Conservation (phyloP, 2,113 vertebrate species). For the Ancistrus triradiatus region DNA sequence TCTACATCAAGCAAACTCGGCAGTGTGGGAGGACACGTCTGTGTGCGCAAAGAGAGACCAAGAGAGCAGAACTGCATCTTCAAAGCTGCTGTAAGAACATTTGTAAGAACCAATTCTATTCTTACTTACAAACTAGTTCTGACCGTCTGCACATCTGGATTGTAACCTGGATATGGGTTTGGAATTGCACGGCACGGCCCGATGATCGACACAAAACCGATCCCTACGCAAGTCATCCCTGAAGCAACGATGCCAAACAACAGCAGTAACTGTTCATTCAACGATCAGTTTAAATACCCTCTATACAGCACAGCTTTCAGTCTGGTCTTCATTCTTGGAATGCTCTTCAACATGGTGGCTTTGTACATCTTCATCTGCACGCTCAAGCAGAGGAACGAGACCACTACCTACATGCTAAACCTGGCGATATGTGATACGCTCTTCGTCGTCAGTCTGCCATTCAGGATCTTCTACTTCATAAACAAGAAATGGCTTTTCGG, state of each 20-base stretch:
- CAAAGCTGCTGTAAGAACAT: constrained; percentile 4
- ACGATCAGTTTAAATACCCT: constrained; percentile 80
- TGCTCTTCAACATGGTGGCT: constrained; percentile 77
- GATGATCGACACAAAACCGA: neutral
- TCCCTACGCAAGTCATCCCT: no score
- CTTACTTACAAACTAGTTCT: neutral
- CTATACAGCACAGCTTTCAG: constrained; percentile 78
- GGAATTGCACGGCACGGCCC: no score
- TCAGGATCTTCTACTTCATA: constrained; percentile 79
- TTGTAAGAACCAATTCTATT: neutral
- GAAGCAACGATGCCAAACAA: constrained; percentile 55
- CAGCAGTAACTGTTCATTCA: constrained; percentile 55
- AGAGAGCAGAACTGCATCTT: neutral
- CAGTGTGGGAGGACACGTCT: no score
- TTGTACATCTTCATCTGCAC: constrained; percentile 78
- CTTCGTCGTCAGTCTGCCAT: constrained; percentile 79
- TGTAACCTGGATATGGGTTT: neutral
- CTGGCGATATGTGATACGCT: constrained; percentile 77
- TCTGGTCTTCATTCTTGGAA: constrained; percentile 78
- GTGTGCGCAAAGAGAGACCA: no score
- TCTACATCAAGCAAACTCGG: no score
- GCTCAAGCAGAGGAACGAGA: constrained; percentile 76
- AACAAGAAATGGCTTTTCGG: constrained; percentile 76
- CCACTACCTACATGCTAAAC: constrained; percentile 84
- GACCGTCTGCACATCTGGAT: neutral